A percentile compares a stretch with the other conserved stretches of the same genome.
Evolutionary conservation across 2,888 invertebrate species (phyloP).

Genomic region (Hirudinaria manillensis): DNA sequence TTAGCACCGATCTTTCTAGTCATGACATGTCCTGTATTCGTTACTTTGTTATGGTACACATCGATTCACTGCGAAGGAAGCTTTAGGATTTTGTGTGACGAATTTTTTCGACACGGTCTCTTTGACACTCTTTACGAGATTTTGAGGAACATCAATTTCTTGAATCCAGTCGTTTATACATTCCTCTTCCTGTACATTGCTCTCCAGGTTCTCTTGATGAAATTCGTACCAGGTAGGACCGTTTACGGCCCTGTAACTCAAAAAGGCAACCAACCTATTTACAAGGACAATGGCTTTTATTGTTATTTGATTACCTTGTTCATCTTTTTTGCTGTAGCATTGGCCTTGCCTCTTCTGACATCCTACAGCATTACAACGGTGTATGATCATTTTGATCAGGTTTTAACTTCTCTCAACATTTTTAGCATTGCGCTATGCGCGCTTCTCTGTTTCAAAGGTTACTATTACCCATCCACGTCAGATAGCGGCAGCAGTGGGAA

Average conservation of each 20-base stretch:
- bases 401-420: conserved; percentile 55
- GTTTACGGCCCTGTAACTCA: conserved; percentile 56
- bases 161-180: conserved; percentile 42
- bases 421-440: conserved; percentile 55
- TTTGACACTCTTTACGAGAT: conserved; percentile 43
- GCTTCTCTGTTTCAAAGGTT: conserved; percentile 53
- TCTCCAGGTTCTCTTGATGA: conserved; percentile 56
- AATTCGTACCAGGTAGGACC: conserved; percentile 53
- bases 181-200: conserved; percentile 46
- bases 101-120: conserved; percentile 37
- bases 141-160: conserved; percentile 45
- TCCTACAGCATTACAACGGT: conserved; percentile 50
- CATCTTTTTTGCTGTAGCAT: conserved; percentile 48
- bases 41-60: conserved; percentile 42
- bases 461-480: conserved; percentile 48
- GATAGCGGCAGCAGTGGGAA: conserved; percentile 54
- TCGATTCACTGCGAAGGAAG: conserved; percentile 39
- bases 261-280: conserved; percentile 56
- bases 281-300: conserved; percentile 57
- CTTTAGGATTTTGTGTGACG: conserved; percentile 32
- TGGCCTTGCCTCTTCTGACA: conserved; percentile 39
- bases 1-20: conserved; percentile 40
- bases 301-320: conserved; percentile 56
- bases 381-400: conserved; percentile 56
- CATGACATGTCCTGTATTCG: conserved; percentile 38